A percentile compares a stretch with the other conserved stretches of the same genome.
Conservation (phyloP, 2,797 vertebrate genomes). For the Graptemys geographica region DNA sequence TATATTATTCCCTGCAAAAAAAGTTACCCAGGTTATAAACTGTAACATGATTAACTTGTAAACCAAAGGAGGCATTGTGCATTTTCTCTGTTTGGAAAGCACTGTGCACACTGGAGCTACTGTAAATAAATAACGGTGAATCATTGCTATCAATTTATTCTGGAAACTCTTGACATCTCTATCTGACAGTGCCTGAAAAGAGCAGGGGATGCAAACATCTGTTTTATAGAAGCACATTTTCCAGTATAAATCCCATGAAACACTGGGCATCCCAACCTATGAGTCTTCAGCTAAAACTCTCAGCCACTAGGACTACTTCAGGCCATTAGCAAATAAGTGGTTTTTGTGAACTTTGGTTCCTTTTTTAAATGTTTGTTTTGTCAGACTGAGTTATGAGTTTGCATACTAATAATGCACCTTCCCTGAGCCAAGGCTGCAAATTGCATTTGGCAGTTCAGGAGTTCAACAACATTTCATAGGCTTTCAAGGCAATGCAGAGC, state of each 20-base stretch:
- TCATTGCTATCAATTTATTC: neutral
- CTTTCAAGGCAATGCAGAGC: neutral
- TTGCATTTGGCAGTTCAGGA: neutral
- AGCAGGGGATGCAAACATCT: neutral
- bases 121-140: neutral
- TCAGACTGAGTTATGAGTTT: neutral
- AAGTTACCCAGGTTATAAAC: neutral
- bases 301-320: neutral
- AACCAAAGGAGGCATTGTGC: neutral
- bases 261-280: neutral
- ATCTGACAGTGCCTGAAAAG: neutral
- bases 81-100: neutral
- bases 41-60: neutral
- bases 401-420: neutral
- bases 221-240: neutral
- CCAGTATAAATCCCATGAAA: neutral
- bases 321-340: neutral
- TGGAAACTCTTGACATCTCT: neutral
- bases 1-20: neutral
- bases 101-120: rapidly evolving
- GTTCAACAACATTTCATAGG: neutral
- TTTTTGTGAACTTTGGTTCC: neutral
- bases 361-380: neutral
- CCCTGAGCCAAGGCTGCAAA: neutral
- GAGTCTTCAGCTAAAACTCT: neutral